phyloP scores from a whole-genome alignment of 2,797 vertebrate species.

The Tympanoctomys barrerae region DNA sequence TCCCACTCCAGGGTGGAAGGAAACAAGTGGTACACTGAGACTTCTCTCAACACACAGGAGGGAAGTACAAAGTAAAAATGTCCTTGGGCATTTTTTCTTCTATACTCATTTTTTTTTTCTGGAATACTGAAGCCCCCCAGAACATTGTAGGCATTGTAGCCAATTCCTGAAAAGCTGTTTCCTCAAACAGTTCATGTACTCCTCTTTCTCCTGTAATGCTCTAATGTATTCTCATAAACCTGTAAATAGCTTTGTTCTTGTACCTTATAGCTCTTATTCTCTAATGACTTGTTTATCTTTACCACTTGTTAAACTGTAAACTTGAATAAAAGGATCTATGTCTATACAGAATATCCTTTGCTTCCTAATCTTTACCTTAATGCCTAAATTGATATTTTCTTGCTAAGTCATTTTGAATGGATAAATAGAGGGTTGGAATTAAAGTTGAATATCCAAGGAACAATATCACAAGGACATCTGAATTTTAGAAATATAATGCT shows the following conservation, averaged over 20 bases:
- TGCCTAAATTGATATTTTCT: background rate
- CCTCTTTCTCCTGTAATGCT: background rate
- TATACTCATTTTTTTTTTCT: background rate
- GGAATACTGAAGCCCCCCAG: background rate
- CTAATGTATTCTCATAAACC: background rate
- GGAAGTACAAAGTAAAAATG: background rate
- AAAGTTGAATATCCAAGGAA: background rate
- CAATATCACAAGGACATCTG: background rate
- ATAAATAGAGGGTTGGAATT: background rate
- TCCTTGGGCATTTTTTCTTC: background rate
- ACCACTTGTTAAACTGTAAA: background rate
- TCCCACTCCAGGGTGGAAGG: background rate
- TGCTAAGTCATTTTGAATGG: background rate
- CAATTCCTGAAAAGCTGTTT: background rate
- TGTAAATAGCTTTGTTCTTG: background rate
- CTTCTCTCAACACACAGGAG: background rate
- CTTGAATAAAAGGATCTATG: background rate
- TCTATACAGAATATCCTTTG: background rate
- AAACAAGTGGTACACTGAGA: background rate
- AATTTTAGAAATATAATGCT: background rate
- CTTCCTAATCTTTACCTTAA: background rate
- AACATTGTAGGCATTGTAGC: rapidly evolving
- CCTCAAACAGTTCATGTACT: background rate
- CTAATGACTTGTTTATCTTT: background rate
- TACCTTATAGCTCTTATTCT: background rate